Evolutionary conservation across 2,797 vertebrate species (phyloP).

Genomic region (Yasuhikotakia modesta): DNA sequence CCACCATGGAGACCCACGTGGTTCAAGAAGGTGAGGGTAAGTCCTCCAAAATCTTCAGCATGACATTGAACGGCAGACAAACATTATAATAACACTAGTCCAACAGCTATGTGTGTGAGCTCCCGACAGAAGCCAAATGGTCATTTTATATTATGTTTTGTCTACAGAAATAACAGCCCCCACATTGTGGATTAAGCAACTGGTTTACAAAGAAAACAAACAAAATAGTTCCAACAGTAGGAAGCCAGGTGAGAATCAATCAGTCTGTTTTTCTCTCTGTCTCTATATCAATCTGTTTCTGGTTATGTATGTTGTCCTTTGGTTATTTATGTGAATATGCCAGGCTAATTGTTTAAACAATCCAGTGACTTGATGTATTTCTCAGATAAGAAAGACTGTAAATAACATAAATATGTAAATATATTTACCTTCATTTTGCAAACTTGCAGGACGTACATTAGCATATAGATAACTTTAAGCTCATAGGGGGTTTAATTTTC

Average conservation of each 20-base stretch:
- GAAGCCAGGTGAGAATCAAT: constrained; percentile 83
- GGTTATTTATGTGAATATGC: neutral
- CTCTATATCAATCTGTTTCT: neutral
- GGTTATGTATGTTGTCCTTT: neutral
- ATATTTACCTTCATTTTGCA: no score
- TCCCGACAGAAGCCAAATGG: neutral
- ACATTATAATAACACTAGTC: neutral
- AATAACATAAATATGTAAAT: no score
- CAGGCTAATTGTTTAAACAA: neutral
- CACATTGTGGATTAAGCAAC: constrained; percentile 94
- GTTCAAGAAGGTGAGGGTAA: constrained; percentile 93
- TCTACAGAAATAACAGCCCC: constrained; percentile 94
- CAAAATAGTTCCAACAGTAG: constrained; percentile 87
- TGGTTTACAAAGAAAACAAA: constrained; percentile 90
- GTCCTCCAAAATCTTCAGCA: constrained; percentile 52
- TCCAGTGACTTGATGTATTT: neutral
- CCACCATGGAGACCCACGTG: constrained; percentile 92
- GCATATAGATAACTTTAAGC: neutral
- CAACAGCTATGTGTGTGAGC: neutral
- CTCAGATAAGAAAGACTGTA: no score
- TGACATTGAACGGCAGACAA: neutral
- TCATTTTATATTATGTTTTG: constrained; percentile 46
- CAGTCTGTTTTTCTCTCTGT: neutral
- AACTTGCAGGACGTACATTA: no score
- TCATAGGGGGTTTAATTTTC: neutral